Evolutionary conservation across 2,888 invertebrate species (phyloP), one percentile per base, ranked within the genome.

Genomic region (Nycteola revayana): DNA sequence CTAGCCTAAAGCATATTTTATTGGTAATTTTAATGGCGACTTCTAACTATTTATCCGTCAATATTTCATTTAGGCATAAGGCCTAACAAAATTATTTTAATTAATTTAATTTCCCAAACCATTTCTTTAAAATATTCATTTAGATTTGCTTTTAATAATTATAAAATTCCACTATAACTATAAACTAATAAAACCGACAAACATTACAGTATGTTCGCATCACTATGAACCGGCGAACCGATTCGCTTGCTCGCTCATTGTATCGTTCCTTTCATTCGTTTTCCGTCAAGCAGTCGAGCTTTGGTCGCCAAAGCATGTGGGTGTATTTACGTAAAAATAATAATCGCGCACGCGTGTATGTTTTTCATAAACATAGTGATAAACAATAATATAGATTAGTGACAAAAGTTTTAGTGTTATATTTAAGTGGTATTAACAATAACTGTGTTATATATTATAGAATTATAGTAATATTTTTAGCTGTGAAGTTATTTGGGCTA

Each of bases 271-370:
- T 49, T 54, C 45, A 28, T 36, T 50, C 50, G 61, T 49, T 66
- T n/a, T n/a, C n/a, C n/a, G n/a, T n/a, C n/a, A n/a, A n/a, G n/a
- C 65, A 76, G 81, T 82, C 62, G 67, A 60, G 70, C 58, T 67
- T 68, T 59, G 57, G 37, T 26, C 53, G 53, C 43, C 47, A 7
- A 38, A 6, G 30, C 1, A 30, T 32, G 41, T 35, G 50, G 53
- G 55, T 45, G 48, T 25, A 43, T n/a, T n/a, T n/a, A n/a, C n/a
- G n/a, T n/a, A n/a, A n/a, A n/a, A n/a, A n/a, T n/a, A n/a, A n/a
- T n/a, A 38, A 45, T 45, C 11, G 44, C 49, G 30, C 66, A 60
- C 76, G 78, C 80, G 84, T 80, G 76, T 64, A 69, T 44, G 54
- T 29, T 54, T 56, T 57, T 40, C 38, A 42, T 38, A 45, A 59